A percentile compares a stretch with the other conserved stretches of the same genome.
phyloP scores from a whole-genome alignment of 2,888 invertebrate genomes.

The Nymphalis polychloros region DNA sequence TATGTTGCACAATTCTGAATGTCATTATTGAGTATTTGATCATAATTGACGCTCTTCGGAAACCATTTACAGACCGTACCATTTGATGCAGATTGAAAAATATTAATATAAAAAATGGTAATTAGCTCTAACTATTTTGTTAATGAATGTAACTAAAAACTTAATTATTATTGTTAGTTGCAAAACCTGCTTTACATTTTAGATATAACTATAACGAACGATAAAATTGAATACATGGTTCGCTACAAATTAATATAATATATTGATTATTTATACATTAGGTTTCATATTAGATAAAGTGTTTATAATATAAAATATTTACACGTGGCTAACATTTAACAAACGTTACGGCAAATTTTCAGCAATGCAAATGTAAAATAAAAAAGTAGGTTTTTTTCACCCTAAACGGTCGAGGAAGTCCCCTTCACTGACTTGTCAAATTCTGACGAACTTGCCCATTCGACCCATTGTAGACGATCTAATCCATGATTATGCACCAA shows the following conservation, averaged over 20 bases:
- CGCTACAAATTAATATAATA: too few species aligned
- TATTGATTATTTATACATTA: too few species aligned
- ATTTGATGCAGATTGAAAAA: neutral
- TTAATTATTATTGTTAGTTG: neutral
- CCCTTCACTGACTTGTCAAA: constrained; percentile 63
- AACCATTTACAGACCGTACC: neutral
- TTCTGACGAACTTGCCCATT: constrained; percentile 62
- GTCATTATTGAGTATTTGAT: constrained; percentile 28
- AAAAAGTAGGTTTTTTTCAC: constrained; percentile 43
- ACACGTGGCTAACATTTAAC: neutral
- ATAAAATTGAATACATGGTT: too few species aligned
- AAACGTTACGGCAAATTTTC: neutral
- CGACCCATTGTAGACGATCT: constrained; percentile 61
- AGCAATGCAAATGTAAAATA: constrained; percentile 8
- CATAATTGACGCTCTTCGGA: constrained; percentile 22
- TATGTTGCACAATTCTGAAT: constrained; percentile 25
- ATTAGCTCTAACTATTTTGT: neutral
- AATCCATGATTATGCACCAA: constrained; percentile 73
- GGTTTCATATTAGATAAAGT: too few species aligned
- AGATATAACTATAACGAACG: too few species aligned
- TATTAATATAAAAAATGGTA: too few species aligned
- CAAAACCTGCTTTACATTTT: neutral
- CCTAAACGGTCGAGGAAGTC: constrained; percentile 53
- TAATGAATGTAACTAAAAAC: neutral
- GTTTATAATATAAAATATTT: neutral